Percentiles rank a stretch among this genome's conserved stretches.
phyloP scores from a whole-genome alignment of 2,888 invertebrate genomes.

The Hylaea fasciaria region DNA sequence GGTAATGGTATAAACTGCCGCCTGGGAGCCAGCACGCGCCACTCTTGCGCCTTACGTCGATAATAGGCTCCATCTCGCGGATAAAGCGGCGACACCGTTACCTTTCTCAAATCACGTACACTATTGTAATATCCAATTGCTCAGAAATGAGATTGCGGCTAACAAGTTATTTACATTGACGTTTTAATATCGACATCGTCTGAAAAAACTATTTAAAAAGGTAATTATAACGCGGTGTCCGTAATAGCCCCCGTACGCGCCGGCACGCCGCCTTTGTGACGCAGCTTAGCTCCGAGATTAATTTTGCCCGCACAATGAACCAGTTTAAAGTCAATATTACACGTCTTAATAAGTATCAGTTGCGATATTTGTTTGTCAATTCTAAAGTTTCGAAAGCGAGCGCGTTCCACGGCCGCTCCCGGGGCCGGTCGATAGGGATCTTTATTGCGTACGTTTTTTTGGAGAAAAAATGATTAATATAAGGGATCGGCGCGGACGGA shows the following conservation, averaged over 20 bases:
- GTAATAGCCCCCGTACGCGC: slow-evolving; percentile 80
- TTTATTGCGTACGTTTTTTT: slow-evolving; percentile 75
- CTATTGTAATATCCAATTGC: slow-evolving; percentile 85
- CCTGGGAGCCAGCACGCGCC: slow-evolving; percentile 60
- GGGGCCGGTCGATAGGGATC: slow-evolving; percentile 72
- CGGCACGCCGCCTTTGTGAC: slow-evolving; percentile 78
- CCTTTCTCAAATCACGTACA: slow-evolving; percentile 85
- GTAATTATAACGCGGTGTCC: slow-evolving; percentile 81
- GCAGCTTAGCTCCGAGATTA: slow-evolving; percentile 82
- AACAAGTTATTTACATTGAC: slow-evolving; percentile 86
- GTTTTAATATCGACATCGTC: slow-evolving; percentile 81
- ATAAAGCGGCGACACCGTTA: slow-evolving; percentile 84
- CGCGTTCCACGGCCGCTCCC: slow-evolving; percentile 55
- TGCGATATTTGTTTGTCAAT: slow-evolving; percentile 80
- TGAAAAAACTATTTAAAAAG: slow-evolving; percentile 84
- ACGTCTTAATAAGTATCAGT: slow-evolving; percentile 75
- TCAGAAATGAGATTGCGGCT: slow-evolving; percentile 85
- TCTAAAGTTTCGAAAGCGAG: slow-evolving; percentile 72
- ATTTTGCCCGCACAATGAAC: slow-evolving; percentile 81
- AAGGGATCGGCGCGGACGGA: slow-evolving; percentile 78
- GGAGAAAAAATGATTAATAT: slow-evolving; percentile 77
- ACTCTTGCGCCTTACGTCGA: slow-evolving; percentile 57
- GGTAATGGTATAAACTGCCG: slow-evolving; percentile 62
- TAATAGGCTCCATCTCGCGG: slow-evolving; percentile 80
- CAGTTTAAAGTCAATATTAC: slow-evolving; percentile 78